Conservation (phyloP, 2,888 invertebrate genomes). For the Amiota minor region DNA sequence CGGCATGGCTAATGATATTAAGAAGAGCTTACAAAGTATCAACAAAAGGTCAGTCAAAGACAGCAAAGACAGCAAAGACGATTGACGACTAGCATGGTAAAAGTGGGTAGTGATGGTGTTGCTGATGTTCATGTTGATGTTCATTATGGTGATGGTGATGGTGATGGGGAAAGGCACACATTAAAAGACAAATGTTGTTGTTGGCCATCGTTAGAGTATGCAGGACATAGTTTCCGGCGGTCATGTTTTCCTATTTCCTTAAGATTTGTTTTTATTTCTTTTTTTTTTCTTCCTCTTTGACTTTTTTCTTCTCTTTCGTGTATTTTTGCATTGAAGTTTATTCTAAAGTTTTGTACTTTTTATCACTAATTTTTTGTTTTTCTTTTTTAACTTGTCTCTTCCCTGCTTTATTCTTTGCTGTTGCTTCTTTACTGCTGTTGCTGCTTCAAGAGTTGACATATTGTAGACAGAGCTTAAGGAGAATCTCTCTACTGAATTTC, state of each 20-base stretch:
- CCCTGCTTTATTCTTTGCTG: neutral
- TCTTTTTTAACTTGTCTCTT: neutral
- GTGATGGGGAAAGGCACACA: neutral
- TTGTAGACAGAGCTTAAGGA: conserved; percentile 19
- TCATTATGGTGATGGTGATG: neutral
- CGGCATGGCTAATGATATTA: conserved; percentile 29
- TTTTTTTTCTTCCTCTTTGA: neutral
- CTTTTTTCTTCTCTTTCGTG: conserved; percentile 4
- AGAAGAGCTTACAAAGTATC: conserved; percentile 31
- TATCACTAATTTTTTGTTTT: neutral
- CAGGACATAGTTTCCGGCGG: neutral
- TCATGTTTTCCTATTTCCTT: neutral
- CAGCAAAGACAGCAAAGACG: conserved; percentile 6
- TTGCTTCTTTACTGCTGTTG: neutral
- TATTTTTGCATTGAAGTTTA: conserved; percentile 28
- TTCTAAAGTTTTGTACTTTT: conserved; percentile 21
- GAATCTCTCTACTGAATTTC: neutral
- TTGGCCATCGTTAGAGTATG: too few relatives aligned
- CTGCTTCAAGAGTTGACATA: conserved; percentile 7
- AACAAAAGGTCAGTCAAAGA: conserved; percentile 26
- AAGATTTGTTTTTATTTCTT: neutral
- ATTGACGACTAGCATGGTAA: too few relatives aligned
- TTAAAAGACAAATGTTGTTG: neutral
- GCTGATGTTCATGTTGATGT: too few relatives aligned
- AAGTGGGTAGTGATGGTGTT: neutral